A percentile compares a stretch with the other conserved stretches of the same genome.
These are phyloP conservation scores for Chroicocephalus ridibundus DNA, from an alignment of 2,113 vertebrate genomes.

Conservation along the genomic window DNA sequence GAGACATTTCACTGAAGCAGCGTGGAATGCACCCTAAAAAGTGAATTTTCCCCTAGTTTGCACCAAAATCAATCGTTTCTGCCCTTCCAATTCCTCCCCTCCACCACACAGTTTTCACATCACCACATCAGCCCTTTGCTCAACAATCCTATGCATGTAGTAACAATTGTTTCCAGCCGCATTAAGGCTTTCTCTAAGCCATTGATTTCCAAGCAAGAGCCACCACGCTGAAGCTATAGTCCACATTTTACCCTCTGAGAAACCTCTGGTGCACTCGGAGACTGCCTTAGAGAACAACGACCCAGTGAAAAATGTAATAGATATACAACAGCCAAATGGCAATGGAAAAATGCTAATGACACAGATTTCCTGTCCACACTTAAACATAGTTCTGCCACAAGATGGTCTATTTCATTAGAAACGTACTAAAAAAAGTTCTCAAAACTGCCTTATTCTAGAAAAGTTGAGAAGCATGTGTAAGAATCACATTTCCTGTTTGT, in stretches of 20 bases:
- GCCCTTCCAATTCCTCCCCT: not conserved
- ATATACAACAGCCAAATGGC: not conserved
- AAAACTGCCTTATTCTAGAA: not conserved
- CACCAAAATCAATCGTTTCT: fast-evolving
- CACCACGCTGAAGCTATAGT: not conserved
- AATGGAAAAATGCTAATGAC: not conserved
- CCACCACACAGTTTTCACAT: not conserved
- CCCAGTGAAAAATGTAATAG: not conserved
- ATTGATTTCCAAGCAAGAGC: not conserved
- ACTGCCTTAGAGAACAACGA: not conserved
- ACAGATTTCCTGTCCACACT: not conserved
- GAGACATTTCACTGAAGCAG: not conserved
- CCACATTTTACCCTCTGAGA: not conserved
- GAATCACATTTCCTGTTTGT: not conserved
- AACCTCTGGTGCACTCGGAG: not conserved
- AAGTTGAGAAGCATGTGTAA: not conserved
- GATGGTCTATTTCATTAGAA: not conserved
- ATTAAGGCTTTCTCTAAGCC: not conserved
- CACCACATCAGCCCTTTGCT: not conserved
- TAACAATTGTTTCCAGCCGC: not conserved
- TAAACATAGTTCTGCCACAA: not conserved
- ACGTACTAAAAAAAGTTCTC: not conserved
- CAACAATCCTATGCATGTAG: not conserved
- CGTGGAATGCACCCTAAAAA: not conserved
- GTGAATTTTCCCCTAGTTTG: not conserved